phyloP scores from a whole-genome alignment of 2,888 invertebrate species.

The Phaonia tiefii region DNA sequence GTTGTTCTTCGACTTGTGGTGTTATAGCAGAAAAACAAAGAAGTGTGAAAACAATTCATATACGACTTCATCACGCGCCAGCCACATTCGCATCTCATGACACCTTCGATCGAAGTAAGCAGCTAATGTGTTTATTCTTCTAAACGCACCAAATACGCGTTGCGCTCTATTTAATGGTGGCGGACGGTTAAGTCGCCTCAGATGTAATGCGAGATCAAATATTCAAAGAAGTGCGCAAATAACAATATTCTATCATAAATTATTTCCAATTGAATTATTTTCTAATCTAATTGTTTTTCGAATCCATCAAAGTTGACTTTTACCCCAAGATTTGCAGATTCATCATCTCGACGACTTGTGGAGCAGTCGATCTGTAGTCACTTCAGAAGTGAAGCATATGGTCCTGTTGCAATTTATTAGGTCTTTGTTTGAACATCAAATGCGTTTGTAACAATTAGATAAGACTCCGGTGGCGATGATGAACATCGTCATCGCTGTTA shows the following conservation, averaged over 20 bases:
- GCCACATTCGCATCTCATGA: not conserved
- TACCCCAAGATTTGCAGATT: slow-evolving; percentile 34
- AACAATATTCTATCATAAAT: slow-evolving; percentile 15
- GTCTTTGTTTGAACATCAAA: not conserved
- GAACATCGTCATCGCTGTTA: not conserved
- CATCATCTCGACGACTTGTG: slow-evolving; percentile 43
- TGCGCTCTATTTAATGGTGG: slow-evolving; percentile 14
- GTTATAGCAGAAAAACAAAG: too few species aligned
- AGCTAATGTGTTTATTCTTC: not conserved
- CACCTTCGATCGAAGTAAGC: not conserved
- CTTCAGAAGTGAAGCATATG: too few species aligned
- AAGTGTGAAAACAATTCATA: too few species aligned
- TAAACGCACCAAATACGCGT: slow-evolving; percentile 13
- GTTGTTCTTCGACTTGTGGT: too few species aligned
- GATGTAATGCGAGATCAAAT: slow-evolving; percentile 31
- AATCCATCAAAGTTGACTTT: not conserved
- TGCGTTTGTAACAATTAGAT: slow-evolving; percentile 4
- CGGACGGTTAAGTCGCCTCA: too few species aligned
- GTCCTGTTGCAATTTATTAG: not conserved
- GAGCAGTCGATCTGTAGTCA: slow-evolving; percentile 40
- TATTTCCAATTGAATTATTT: slow-evolving; percentile 22
- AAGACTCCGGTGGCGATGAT: not conserved
- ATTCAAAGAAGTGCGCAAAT: slow-evolving; percentile 20
- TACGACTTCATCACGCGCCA: too few species aligned
- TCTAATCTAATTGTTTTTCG: slow-evolving; percentile 42